Percentiles rank a stretch among this genome's conserved stretches.
These are phyloP conservation scores for Drosophila hawaiiensis DNA, from an alignment of 2,888 invertebrate species.

Conservation along the genomic window DNA sequence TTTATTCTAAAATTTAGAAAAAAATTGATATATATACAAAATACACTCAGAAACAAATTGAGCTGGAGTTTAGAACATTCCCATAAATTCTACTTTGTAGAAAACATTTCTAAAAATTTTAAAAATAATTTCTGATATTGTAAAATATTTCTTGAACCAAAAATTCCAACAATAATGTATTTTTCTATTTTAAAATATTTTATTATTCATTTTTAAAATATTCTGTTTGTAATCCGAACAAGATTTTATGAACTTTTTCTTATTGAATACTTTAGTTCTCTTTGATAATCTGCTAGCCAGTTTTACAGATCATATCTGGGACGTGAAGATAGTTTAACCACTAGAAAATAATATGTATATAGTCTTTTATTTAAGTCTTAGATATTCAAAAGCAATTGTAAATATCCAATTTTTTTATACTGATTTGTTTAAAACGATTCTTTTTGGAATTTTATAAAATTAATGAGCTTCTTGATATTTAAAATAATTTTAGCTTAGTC, in stretches of 20 bases:
- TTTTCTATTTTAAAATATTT: too few species aligned
- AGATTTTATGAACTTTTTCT: neutral
- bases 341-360: neutral
- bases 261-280: neutral
- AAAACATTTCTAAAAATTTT: fast-evolving
- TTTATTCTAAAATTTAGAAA: neutral
- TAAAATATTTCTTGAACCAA: neutral
- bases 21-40: neutral
- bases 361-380: neutral
- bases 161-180: neutral
- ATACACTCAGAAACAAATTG: neutral
- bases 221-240: neutral
- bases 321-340: neutral
- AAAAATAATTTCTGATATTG: fast-evolving
- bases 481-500: neutral
- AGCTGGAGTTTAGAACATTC: neutral
- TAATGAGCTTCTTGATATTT: neutral
- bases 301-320: neutral
- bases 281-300: neutral
- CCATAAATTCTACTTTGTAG: neutral
- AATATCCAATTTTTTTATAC: neutral
- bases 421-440: neutral
- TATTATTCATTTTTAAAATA: neutral
- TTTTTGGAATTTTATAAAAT: neutral
- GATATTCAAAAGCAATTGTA: neutral